Evolutionary conservation across 2,888 invertebrate genomes (phyloP), one percentile per base, ranked within the genome.

Genomic region (Zaprionus obscuricornis): DNA sequence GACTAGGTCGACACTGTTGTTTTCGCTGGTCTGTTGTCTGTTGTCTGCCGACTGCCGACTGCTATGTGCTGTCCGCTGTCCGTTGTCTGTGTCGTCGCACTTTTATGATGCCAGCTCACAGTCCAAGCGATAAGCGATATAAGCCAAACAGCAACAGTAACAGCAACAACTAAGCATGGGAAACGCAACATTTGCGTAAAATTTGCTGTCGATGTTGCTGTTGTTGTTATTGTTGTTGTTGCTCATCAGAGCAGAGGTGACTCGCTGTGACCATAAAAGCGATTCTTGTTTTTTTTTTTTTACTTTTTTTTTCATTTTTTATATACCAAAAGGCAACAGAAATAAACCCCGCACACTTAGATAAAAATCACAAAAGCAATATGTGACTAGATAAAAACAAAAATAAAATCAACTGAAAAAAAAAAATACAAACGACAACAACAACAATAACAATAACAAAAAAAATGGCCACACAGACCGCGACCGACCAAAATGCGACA

Each of bases 351-450:
- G 76, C 81, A 77, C 77, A 78, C 74, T 83, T 75, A 86, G 87
- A 87, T 87, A 85, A 86, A 87, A 85, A 87, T 87, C 87, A 87
- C 84, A 82, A 87, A 87, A 81, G 88, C 88, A 87, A 87, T 87
- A 87, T 86, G 76, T 74, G 71, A 51, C 88, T 87, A 87, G 87
- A 88, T 87, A 87, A 87, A 87, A 87, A 82, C 68, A 79, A 77
- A 82, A 75, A 72, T 65, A 65, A 51, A n/a, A n/a, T n/a, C n/a
- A n/a, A n/a, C n/a, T n/a, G n/a, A n/a, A n/a, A n/a, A 50, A 34
- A 20, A 31, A 33, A 7, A 26, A 18, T 5, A 58, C 29, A 57
- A 45, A 43, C 45, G n/a, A 54, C 49, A 36, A 37, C 31, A 34
- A 39, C 46, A 55, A 31, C 34, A 27, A 39, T 37, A 24, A 34